Evolutionary conservation across 2,797 vertebrate genomes (phyloP), one percentile per base, ranked within the genome.

Genomic region (Premnoplex brunnescens): DNA sequence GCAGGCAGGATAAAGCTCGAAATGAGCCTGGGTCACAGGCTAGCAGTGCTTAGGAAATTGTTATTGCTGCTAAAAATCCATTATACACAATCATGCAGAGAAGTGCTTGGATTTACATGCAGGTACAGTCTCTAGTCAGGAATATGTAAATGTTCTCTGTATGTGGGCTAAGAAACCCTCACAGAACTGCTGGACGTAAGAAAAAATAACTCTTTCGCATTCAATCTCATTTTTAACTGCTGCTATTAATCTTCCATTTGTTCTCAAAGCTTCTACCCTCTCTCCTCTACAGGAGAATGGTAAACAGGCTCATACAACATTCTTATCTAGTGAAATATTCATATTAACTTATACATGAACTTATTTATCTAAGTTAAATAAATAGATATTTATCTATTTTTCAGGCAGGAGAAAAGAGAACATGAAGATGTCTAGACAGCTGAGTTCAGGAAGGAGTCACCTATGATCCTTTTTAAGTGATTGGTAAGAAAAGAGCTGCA

Each of bases 51-150:
- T 60, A 64, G 27, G 62, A 85, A 82, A 64, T 72, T 48, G 43
- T 85, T 77, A 68, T 14, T 36, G 43, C 37, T 93, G 85, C 78
- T 92, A 78, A 88, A 95, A 94, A 89, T 91, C 91, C 63, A 68
- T 94, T 92, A 66, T 54, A 80, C 46, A 83, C 55, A 78, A 51
- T 85, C 92, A 85, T 39, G 66, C 66, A 68, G 78, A 91, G 89
- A 68, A 85, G 41, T 28, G 44, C 67, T 41, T 85, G 59, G 81
- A 91, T 89, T 89, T 72, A 58, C 1, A 30, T 58, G 71, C 64
- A 80, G 15, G 34, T 68, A 26, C 18, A 46, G 49, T 19, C 34
- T 82, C 48, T 77, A 27, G 19, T 66, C 49, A 81, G 48, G 34
- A 87, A 79, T 76, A 82, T 44, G 28, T 63, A 46, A 79, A 41